Conservation (phyloP, 2,113 vertebrate genomes). For the Urocolius indicus region DNA sequence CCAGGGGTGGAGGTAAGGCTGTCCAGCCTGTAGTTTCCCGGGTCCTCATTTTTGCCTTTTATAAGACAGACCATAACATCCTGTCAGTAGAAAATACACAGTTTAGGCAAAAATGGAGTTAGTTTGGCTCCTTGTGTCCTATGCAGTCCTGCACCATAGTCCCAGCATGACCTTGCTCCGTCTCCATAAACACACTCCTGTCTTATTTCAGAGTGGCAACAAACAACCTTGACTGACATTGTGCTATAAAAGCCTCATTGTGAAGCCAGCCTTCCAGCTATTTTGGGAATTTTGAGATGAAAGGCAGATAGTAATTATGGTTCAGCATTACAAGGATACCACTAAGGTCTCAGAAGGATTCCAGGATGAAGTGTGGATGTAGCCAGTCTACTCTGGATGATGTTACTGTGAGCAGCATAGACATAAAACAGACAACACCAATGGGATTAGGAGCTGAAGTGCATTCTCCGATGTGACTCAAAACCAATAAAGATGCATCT, state of each 20-base stretch:
- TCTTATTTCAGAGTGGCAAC: fast-evolving
- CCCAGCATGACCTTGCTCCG: neutral
- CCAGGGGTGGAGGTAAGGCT: no score
- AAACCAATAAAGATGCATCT: neutral
- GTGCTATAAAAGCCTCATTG: neutral
- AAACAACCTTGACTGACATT: fast-evolving
- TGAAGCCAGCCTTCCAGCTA: neutral
- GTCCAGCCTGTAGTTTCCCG: no score
- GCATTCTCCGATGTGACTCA: neutral
- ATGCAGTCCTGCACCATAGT: neutral
- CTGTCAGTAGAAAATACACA: neutral
- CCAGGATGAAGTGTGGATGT: fast-evolving
- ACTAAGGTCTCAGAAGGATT: neutral
- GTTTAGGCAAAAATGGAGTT: neutral
- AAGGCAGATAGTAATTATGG: neutral
- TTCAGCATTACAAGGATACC: neutral
- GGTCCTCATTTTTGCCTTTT: no score
- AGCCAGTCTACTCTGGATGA: fast-evolving
- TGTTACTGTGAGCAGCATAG: neutral
- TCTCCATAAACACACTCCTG: fast-evolving
- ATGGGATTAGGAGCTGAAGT: neutral
- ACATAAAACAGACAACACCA: neutral
- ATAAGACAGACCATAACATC: neutral
- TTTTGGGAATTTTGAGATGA: neutral
- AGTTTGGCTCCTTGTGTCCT: neutral